Conservation (phyloP, 2,888 invertebrate genomes). For the Balanococcus diminutus region DNA sequence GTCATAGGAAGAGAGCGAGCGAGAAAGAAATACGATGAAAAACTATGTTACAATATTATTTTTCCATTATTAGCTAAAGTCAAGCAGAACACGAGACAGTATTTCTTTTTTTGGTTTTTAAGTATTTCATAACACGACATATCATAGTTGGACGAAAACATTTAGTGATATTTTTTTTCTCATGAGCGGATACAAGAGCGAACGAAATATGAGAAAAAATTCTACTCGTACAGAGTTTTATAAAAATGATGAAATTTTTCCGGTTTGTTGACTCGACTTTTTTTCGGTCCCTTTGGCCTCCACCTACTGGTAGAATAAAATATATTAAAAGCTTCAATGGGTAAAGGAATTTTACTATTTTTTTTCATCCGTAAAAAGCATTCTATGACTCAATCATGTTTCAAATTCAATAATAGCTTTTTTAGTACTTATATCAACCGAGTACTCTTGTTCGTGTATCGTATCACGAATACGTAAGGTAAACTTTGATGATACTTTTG, state of each 20-base stretch:
- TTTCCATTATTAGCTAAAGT: constrained; percentile 23
- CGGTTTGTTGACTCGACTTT: constrained; percentile 2
- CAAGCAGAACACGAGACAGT: constrained; percentile 5
- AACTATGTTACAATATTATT: not conserved
- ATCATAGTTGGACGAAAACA: constrained; percentile 27
- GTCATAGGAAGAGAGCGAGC: not conserved
- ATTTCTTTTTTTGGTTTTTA: constrained; percentile 24
- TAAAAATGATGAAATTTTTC: constrained; percentile 26
- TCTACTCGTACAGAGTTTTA: not conserved
- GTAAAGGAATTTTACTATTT: constrained; percentile 14
- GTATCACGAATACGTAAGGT: not conserved
- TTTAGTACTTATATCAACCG: not conserved
- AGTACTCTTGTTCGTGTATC: not conserved
- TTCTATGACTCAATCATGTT: not conserved
- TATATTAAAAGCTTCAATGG: constrained; percentile 8
- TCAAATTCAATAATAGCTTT: constrained; percentile 6
- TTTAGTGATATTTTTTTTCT: constrained; percentile 22
- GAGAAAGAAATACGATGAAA: not conserved
- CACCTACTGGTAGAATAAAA: not conserved
- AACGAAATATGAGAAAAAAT: constrained; percentile 17
- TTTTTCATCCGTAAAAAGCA: not conserved
- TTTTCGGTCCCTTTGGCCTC: not conserved
- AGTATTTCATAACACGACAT: constrained; percentile 26
- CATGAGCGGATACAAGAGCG: constrained; percentile 6
- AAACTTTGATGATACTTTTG: not conserved